Evolutionary conservation across 2,113 vertebrate species (phyloP).

Genomic region (Pteropus alecto): DNA sequence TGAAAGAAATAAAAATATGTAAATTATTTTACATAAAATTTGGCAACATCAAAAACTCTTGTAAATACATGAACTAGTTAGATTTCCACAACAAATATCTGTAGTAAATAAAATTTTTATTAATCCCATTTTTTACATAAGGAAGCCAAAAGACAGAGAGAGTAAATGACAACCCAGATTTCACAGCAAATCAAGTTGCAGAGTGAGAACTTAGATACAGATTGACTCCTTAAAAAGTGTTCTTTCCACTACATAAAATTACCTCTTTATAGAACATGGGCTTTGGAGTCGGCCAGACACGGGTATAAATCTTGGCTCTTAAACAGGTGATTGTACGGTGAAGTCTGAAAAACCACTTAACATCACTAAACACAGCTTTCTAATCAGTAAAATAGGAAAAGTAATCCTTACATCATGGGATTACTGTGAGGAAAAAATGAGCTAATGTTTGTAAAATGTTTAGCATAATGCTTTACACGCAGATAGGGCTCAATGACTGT

Average conservation of each 20-base stretch:
- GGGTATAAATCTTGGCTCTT: background rate
- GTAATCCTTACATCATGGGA: background rate
- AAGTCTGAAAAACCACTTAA: slow-evolving; percentile 28
- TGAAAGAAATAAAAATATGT: background rate
- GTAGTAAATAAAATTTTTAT: background rate
- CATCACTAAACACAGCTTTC: background rate
- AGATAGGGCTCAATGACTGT: background rate
- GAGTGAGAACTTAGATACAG: background rate
- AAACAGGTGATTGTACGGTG: background rate
- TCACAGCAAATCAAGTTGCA: background rate
- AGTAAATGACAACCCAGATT: background rate
- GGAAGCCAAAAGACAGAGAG: background rate
- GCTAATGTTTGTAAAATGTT: slow-evolving; percentile 43
- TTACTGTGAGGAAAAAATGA: slow-evolving; percentile 36
- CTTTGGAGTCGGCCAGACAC: background rate
- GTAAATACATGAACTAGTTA: background rate
- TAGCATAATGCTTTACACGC: background rate
- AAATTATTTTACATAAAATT: background rate
- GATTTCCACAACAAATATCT: background rate
- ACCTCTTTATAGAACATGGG: background rate
- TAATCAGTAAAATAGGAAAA: background rate
- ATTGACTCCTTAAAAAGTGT: background rate
- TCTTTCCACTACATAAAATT: background rate
- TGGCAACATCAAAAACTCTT: background rate
- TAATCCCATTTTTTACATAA: background rate